Conservation (phyloP, 2,797 vertebrate genomes). For the Orestias chungarensis region DNA sequence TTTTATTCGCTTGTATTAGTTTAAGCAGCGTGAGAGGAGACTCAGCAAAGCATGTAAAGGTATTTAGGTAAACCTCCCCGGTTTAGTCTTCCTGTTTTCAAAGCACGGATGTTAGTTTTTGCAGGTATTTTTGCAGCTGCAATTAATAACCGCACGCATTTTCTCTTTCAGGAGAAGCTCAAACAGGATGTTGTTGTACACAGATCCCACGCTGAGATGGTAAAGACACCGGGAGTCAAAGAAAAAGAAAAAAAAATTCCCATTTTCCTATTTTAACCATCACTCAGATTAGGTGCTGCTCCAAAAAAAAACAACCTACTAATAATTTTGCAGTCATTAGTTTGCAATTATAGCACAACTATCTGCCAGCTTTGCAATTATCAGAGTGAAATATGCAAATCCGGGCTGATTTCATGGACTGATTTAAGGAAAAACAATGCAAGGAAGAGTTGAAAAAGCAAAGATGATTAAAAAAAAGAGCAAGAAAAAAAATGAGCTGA, state of each 20-base stretch:
- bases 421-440: conserved; percentile 67
- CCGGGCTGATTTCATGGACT: conserved; percentile 73
- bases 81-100: conserved; percentile 33
- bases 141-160: conserved; percentile 23
- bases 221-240: conserved; percentile 49
- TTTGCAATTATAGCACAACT: conserved; percentile 75
- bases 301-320: conserved; percentile 42
- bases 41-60: not conserved
- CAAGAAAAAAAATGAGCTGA: conserved; percentile 71
- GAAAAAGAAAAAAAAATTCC: conserved; percentile 15
- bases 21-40: not conserved
- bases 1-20: not conserved
- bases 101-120: conserved; percentile 9
- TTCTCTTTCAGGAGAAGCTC: conserved; percentile 38
- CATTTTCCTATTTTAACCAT: conserved; percentile 31
- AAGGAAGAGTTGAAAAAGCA: conserved; percentile 45
- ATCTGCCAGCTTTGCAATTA: conserved; percentile 77
- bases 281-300: conserved; percentile 42
- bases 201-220: conserved; percentile 51
- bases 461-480: not conserved
- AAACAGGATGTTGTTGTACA: conserved; percentile 54
- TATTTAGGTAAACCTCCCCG: not conserved
- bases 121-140: conserved; percentile 51
- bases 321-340: conserved; percentile 74
- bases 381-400: conserved; percentile 75